A percentile compares a stretch with the other conserved stretches of the same genome.
Evolutionary conservation across 2,888 invertebrate species (phyloP).

Genomic region (Nomada fabriciana): DNA sequence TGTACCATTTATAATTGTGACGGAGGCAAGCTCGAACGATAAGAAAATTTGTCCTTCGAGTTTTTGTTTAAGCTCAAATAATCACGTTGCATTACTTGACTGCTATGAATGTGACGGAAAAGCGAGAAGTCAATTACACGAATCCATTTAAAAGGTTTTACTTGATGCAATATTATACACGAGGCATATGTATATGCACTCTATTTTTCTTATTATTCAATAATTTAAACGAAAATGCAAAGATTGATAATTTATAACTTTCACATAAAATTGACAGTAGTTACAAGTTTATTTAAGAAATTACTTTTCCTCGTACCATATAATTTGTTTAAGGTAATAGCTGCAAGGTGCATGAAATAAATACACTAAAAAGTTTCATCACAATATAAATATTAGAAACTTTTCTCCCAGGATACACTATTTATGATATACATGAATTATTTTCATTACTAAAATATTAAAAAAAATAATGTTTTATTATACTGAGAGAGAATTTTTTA

Average conservation of each 20-base stretch:
- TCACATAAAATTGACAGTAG: constrained; percentile 35
- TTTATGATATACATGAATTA: constrained; percentile 3
- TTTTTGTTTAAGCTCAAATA: neutral
- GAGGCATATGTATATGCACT: constrained; percentile 70
- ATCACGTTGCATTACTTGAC: neutral
- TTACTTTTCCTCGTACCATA: neutral
- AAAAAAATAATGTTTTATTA: neutral
- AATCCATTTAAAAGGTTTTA: constrained; percentile 11
- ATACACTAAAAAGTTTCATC: constrained; percentile 8
- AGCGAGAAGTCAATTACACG: neutral
- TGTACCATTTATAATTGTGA: constrained; percentile 28
- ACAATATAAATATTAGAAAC: constrained; percentile 10
- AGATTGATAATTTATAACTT: constrained; percentile 43
- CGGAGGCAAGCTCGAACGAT: constrained; percentile 58
- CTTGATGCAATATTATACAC: constrained; percentile 62
- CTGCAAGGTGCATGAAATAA: constrained; percentile 1
- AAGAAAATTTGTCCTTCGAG: constrained; percentile 37
- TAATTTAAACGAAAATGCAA: constrained; percentile 67
- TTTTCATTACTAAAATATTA: constrained; percentile 18
- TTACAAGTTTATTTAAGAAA: constrained; percentile 23
- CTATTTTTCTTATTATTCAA: constrained; percentile 69
- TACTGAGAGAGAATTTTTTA: constrained; percentile 18
- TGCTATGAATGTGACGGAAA: constrained; percentile 1
- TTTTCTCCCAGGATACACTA: constrained; percentile 4
- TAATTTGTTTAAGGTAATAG: constrained; percentile 9